A percentile compares a stretch with the other conserved stretches of the same genome.
phyloP scores from a whole-genome alignment of 1,140 invertebrate species.

The Elymnias hypermnestra region DNA sequence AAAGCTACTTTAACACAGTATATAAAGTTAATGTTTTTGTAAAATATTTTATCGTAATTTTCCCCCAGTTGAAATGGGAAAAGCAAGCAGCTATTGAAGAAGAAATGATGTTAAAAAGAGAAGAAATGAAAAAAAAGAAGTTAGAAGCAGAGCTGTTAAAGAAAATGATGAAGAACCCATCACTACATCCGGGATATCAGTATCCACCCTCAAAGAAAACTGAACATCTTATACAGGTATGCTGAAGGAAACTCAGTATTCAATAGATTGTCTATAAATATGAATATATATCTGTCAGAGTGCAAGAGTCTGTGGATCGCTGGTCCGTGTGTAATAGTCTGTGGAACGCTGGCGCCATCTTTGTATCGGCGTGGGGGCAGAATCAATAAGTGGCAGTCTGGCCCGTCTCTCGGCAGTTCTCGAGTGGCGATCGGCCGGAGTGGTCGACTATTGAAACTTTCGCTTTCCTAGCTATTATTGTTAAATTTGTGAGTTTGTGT shows the following conservation, averaged over 20 bases:
- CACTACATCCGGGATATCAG: slow-evolving; percentile 44
- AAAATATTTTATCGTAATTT: neutral
- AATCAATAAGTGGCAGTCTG: no score
- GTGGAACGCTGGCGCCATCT: no score
- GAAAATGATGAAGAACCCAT: slow-evolving; percentile 58
- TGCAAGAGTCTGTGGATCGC: neutral
- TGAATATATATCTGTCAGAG: neutral
- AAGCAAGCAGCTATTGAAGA: slow-evolving; percentile 37
- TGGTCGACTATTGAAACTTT: no score
- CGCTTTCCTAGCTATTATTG: no score
- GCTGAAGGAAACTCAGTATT: no score
- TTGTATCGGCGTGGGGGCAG: no score
- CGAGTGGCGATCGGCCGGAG: no score
- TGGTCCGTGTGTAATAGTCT: neutral
- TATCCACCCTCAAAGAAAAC: slow-evolving; percentile 43
- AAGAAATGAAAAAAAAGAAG: slow-evolving; percentile 37
- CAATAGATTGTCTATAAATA: neutral
- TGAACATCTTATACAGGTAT: slow-evolving; percentile 33
- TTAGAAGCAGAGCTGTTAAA: slow-evolving; percentile 34
- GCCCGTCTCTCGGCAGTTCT: no score
- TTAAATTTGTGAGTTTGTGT: no score
- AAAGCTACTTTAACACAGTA: neutral
- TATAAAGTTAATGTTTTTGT: neutral
- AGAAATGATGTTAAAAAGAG: slow-evolving; percentile 29
- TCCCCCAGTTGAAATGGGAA: slow-evolving; percentile 13